Evolutionary conservation across 1,140 invertebrate genomes (phyloP), one percentile per base, ranked within the genome.

Genomic region (Trichoplusia ni): DNA sequence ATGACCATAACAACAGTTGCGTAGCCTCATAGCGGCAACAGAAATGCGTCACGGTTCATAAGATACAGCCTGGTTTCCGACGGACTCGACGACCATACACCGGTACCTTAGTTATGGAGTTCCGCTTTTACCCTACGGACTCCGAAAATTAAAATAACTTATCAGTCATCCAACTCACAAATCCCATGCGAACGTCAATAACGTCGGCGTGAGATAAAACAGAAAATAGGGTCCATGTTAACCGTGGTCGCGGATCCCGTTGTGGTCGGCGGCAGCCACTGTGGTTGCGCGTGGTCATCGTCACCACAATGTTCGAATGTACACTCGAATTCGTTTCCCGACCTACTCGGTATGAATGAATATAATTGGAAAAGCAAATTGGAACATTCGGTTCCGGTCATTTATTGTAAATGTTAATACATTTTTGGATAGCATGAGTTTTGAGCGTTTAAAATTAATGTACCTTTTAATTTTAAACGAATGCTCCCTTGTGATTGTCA

Each of bases 351-450:
- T 19, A 49, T 19, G 9, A 31, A 49, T 23, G 7, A n/a, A 21
- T 4, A 16, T 16, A 16, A 42, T 49, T 51, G 4, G 5, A 33
- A 51, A 13, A 51, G 18, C 18, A 33, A 51, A 35, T 51, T 35
- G 47, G 27, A 35, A 35, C n/a, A 35, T 46, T 46, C 42, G 23
- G 16, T 51, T 51, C 29, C 47, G 47, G 47, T 51, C 47, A 35
- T 51, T 51, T 35, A 51, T 51, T 51, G 29, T 51, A 35, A 51
- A 51, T 21, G 47, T 21, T 27, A 51, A 51, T 51, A 51, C 29
- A 51, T 51, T 51, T 51, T 51, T 51, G 6, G 27, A 29, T 35
- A 19, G 35, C 47, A 21, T 35, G 47, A 35, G 13, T 35, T 51
- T 21, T 33, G 29, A 2, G 2, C 9, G 16, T 11, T 19, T 21